Evolutionary conservation across 2,888 invertebrate genomes (phyloP).

Genomic region (Nemotelus nigrinus): DNA sequence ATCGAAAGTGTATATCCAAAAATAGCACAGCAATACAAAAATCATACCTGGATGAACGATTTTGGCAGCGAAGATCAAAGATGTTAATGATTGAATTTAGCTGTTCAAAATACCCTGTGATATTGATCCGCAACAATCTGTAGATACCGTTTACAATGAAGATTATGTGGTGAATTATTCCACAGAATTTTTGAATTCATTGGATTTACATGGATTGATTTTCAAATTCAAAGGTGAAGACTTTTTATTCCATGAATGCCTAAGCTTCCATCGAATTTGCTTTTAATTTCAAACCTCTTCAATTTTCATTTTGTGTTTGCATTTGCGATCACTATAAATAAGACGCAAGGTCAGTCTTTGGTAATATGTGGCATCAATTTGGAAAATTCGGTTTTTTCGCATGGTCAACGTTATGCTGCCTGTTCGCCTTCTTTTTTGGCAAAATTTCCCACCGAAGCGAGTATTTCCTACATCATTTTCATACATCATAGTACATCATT

Average conservation of each 20-base stretch:
- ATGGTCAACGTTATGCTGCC: slow-evolving; percentile 52
- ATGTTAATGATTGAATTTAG: neutral
- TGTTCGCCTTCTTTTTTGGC: slow-evolving; percentile 47
- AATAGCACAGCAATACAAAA: neutral
- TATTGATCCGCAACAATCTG: neutral
- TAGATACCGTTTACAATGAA: neutral
- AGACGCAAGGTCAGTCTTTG: too few relatives aligned
- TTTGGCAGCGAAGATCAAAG: neutral
- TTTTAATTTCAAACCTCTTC: too few relatives aligned
- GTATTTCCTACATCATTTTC: too few relatives aligned
- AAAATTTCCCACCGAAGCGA: too few relatives aligned
- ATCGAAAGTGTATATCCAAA: neutral
- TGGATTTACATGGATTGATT: slow-evolving; percentile 18
- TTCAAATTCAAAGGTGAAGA: neutral
- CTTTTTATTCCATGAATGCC: too few relatives aligned
- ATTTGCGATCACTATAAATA: too few relatives aligned
- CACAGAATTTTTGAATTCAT: neutral
- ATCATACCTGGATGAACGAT: neutral
- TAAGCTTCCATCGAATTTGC: too few relatives aligned
- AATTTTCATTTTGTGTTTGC: slow-evolving; percentile 13
- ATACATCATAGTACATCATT: too few relatives aligned
- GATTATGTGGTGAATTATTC: neutral
- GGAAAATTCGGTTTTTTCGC: too few relatives aligned
- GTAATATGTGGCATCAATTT: too few relatives aligned
- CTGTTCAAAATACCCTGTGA: neutral